These are phyloP conservation scores for Hippocampus comes DNA, from an alignment of 2,113 vertebrate genomes.

Conservation along the genomic window DNA sequence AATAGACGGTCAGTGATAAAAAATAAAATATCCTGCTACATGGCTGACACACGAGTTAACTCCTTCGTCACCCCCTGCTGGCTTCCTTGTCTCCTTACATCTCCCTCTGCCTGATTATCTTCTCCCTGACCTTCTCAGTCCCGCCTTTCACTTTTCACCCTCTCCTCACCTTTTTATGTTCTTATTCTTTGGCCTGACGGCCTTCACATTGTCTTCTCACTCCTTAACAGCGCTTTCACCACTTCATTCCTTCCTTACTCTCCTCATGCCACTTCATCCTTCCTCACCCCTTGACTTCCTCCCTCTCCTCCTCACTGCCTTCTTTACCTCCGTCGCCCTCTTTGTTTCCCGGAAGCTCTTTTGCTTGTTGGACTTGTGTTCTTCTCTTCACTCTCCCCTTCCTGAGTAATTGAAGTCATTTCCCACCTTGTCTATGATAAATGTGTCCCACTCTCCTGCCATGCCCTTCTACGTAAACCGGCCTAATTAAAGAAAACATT, in stretches of 20 bases:
- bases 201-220: neutral
- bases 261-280: neutral
- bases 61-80: neutral
- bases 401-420: conserved; percentile 95
- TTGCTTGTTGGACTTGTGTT: conserved; percentile 68
- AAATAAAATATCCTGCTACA: neutral
- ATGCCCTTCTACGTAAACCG: conserved; percentile 92
- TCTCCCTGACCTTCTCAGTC: neutral
- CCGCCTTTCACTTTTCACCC: neutral
- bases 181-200: neutral
- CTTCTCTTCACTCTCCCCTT: conserved; percentile 80
- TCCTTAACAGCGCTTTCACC: conserved; percentile 16
- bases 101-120: neutral
- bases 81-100: neutral
- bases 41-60: neutral
- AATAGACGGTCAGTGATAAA: too few species aligned
- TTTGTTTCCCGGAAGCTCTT: conserved; percentile 30
- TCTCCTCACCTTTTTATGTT: neutral
- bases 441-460: conserved; percentile 88
- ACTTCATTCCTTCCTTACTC: neutral
- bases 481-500: conserved; percentile 99
- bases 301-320: conserved; percentile 28
- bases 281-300: neutral
- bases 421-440: conserved; percentile 99
- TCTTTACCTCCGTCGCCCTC: conserved; percentile 37